Evolutionary conservation across 2,797 vertebrate genomes (phyloP).

Genomic region (Bradypodion ventrale): DNA sequence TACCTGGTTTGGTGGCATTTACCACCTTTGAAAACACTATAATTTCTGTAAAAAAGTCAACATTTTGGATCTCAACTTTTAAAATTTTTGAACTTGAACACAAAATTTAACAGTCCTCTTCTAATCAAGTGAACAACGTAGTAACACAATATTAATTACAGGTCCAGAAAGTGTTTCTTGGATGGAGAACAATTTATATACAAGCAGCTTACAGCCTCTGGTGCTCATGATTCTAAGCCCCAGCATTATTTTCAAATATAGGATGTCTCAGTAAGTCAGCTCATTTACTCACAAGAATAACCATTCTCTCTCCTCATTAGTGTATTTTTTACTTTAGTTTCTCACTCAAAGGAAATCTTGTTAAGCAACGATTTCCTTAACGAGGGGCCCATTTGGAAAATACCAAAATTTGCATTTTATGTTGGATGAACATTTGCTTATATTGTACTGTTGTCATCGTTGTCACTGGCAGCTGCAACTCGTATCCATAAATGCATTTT

Average conservation of each 20-base stretch:
- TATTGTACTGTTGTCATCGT: no score
- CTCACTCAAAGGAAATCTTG: not conserved
- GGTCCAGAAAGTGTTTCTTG: not conserved
- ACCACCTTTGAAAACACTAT: slow-evolving; percentile 76
- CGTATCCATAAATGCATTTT: no score
- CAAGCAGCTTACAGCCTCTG: not conserved
- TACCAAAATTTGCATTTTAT: no score
- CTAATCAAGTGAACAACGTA: not conserved
- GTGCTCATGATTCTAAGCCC: not conserved
- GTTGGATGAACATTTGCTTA: no score
- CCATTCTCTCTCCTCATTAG: not conserved
- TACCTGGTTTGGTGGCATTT: slow-evolving; percentile 69
- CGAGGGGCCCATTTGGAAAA: no score
- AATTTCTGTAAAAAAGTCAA: slow-evolving; percentile 73
- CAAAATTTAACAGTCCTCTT: not conserved
- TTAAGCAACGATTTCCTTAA: no score
- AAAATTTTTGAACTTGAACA: not conserved
- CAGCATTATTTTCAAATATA: not conserved
- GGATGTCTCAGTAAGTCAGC: not conserved
- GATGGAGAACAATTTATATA: not conserved
- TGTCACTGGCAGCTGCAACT: no score
- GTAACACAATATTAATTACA: not conserved
- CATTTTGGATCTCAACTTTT: slow-evolving; percentile 32
- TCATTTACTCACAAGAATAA: no score
- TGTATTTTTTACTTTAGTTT: not conserved